A percentile compares a stretch with the other conserved stretches of the same genome.
Conservation (phyloP, 2,113 vertebrate species). For the Copsychus sechellarum region DNA sequence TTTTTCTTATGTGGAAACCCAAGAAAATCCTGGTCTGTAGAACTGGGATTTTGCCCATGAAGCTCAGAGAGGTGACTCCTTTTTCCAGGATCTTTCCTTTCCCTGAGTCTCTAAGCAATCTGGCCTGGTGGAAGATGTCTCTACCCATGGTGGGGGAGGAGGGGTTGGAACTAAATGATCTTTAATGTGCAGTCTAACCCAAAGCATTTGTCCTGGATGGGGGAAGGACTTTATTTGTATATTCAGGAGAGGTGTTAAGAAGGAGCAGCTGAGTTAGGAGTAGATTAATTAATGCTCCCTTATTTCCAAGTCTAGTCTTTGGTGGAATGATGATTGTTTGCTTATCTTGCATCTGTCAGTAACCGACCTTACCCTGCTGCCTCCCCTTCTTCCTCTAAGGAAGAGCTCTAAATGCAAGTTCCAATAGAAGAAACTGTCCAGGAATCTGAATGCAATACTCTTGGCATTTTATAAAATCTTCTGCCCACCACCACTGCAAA, state of each 20-base stretch:
- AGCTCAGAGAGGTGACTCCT: background rate
- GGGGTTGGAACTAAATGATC: background rate
- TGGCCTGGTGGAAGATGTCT: too few relatives aligned
- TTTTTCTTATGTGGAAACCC: background rate
- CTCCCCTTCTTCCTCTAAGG: background rate
- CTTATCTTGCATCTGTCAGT: background rate
- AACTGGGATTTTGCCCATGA: background rate
- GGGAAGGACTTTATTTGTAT: background rate
- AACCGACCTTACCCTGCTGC: background rate
- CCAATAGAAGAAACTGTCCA: background rate
- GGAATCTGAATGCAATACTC: background rate
- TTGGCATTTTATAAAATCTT: background rate
- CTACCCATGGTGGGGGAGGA: rapidly evolving
- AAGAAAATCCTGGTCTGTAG: background rate
- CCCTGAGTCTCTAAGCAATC: background rate
- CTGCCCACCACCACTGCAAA: background rate
- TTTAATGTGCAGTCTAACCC: background rate
- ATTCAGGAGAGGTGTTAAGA: background rate
- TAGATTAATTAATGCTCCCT: background rate
- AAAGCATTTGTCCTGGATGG: rapidly evolving
- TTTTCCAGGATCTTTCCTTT: background rate
- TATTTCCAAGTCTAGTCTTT: background rate
- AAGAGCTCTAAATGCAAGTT: background rate
- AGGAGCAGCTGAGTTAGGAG: background rate
- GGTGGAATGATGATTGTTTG: background rate